Base-by-base conservation (phyloP, 1,140 invertebrate genomes). In the Nymphalis io region DNA sequence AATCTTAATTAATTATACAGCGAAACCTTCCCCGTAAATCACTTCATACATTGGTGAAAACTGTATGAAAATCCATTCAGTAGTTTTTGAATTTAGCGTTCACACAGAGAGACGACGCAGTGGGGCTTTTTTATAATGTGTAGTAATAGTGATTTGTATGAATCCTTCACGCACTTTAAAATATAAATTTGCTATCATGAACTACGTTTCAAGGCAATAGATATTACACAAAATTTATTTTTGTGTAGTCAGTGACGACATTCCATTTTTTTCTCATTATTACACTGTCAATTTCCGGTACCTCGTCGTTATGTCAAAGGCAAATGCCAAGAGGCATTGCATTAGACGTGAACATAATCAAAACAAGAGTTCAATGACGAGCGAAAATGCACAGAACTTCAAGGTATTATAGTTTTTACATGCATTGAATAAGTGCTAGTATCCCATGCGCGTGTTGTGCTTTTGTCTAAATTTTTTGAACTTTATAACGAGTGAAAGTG, bases 251-350 rank as follows among this genome's bases (percentile, higher is more conserved):
- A 53, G 13, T 21, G 48, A 20, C 18, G 20, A n/a, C 44, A n/a
- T 46, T 18, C 10, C 18, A 53, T 60, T 57, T 69, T 61, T 62
- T 53, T 62, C 67, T 68, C 67, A 69, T 69, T 69, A 69, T 62
- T 44, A 33, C 40, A 62, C 60, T 58, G 59, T 69, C 67, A 60
- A 69, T 69, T 69, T 62, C 67, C 67, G 46, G 48, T 51, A 23
- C 48, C 38, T 58, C 63, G 40, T 58, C 63, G 23, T 68, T 55
- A 61, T 33, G 60, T 53, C 67, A 57, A 65, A 65, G 63, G 53
- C 63, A 60, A 61, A 69, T 69, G 67, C 58, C 67, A 68, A 62
- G 21, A 62, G 60, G 51, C 58, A 48, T 69, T 69, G 60, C 60
- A 62, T 69, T 68, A 62, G 67, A 62, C 40, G 51, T 27, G 46